Conservation (phyloP, 2,797 vertebrate species). For the Enteromius mattozi region DNA sequence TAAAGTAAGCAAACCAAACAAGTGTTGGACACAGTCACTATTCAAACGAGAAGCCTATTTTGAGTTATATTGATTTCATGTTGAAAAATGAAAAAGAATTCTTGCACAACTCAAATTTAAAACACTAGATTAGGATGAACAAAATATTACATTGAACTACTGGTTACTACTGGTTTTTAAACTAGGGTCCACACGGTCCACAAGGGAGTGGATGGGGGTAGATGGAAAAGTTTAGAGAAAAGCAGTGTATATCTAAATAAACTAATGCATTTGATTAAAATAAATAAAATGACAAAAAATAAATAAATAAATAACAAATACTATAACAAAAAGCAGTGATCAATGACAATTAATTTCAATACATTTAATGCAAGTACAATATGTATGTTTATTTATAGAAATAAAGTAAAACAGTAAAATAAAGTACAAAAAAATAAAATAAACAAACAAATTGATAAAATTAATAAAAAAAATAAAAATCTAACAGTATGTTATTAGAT, state of each 20-base stretch:
- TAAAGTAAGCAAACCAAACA: slow-evolving; percentile 18
- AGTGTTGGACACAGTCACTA: not conserved
- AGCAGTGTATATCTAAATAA: not conserved
- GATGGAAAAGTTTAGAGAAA: not conserved
- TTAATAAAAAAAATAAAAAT: no score
- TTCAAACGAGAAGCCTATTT: not conserved
- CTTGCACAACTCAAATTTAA: slow-evolving; percentile 4
- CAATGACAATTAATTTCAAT: not conserved
- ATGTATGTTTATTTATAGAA: not conserved
- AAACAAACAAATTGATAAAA: not conserved
- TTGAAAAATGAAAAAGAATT: not conserved
- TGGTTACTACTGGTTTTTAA: not conserved
- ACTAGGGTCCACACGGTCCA: not conserved
- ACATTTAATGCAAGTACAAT: not conserved
- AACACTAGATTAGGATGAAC: not conserved
- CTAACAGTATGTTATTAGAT: not conserved
- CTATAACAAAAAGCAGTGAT: not conserved
- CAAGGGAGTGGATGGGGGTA: not conserved
- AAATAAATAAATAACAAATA: not conserved
- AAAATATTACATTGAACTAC: not conserved
- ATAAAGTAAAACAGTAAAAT: no score
- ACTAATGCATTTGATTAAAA: not conserved
- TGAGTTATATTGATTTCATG: not conserved
- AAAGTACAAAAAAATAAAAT: not conserved
- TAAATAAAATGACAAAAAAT: not conserved